Evolutionary conservation across 30 jellyfish, hydroid and myxozoan genomes (phyloP).

Genomic region (Pelagia noctiluca): DNA sequence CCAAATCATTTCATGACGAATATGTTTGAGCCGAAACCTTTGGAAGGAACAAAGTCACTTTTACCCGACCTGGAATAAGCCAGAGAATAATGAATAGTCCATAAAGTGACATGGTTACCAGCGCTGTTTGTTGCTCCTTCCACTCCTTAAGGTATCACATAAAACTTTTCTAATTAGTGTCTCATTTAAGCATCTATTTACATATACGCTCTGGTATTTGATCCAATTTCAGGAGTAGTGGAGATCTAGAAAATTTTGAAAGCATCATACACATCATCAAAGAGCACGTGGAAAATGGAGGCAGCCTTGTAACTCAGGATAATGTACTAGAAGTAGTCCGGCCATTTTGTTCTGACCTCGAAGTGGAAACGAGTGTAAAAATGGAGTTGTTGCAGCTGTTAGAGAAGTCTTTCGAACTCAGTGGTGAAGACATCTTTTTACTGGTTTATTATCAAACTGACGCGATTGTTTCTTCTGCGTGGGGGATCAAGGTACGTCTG

Average conservation of each 20-base stretch:
- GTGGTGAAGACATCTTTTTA: conserved; percentile 79
- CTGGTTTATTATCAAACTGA: conserved; percentile 81
- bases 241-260: neutral
- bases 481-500: conserved; percentile 76
- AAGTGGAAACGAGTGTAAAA: conserved; percentile 65
- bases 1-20: too few species aligned
- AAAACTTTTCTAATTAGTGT: too few species aligned
- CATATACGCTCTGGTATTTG: too few species aligned
- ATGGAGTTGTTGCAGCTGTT: conserved; percentile 67
- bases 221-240: neutral
- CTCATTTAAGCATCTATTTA: too few species aligned
- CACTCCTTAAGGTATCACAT: too few species aligned
- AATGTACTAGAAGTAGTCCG: conserved; percentile 86
- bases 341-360: conserved; percentile 84
- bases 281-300: conserved; percentile 55
- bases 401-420: conserved; percentile 72
- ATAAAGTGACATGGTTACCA: too few species aligned
- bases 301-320: conserved; percentile 63
- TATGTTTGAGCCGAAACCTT: too few species aligned
- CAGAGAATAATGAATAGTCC: too few species aligned
- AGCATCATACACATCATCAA: conserved; percentile 50
- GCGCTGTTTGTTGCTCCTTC: too few species aligned
- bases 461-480: conserved; percentile 67
- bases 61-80: too few species aligned
- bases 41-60: too few species aligned